Evolutionary conservation across 2,888 invertebrate genomes (phyloP).

Genomic region (Podotricha telesiphe): DNA sequence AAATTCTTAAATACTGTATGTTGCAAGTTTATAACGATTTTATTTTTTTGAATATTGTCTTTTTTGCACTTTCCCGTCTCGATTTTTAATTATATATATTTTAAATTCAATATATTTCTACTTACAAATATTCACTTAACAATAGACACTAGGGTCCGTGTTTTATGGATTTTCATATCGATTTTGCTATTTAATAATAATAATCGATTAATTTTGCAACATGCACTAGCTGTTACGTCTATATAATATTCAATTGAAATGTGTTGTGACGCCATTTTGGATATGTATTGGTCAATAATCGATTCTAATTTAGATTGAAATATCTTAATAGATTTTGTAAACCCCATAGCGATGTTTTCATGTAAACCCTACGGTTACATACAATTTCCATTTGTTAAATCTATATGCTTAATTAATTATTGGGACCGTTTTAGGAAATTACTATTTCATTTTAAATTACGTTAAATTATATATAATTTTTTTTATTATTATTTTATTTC

Average conservation of each 20-base stretch:
- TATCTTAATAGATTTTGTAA: conserved; percentile 29
- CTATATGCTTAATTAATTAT: conserved; percentile 6
- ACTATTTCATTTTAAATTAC: conserved; percentile 2
- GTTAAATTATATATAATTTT: conserved; percentile 3
- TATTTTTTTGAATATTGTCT: not conserved
- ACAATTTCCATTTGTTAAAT: conserved; percentile 7
- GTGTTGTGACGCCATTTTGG: conserved; percentile 21
- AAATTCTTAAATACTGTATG: conserved; percentile 8
- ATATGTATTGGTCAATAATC: conserved; percentile 20
- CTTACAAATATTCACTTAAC: not conserved
- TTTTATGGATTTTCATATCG: not conserved
- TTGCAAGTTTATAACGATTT: conserved; percentile 16
- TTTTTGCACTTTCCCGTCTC: not conserved
- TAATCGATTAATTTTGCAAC: conserved; percentile 12
- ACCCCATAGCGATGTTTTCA: conserved; percentile 1
- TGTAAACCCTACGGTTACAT: conserved; percentile 2
- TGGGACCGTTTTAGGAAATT: conserved; percentile 20
- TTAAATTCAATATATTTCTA: not conserved
- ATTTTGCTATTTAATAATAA: conserved; percentile 16
- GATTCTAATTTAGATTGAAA: conserved; percentile 27
- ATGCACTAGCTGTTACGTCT: conserved; percentile 13
- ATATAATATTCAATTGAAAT: conserved; percentile 21
- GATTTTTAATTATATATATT: conserved; percentile 5
- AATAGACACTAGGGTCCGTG: not conserved
- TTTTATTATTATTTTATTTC: conserved; percentile 1